Base-by-base conservation (phyloP, 2,797 vertebrate species). In the Sebastolobus alascanus region DNA sequence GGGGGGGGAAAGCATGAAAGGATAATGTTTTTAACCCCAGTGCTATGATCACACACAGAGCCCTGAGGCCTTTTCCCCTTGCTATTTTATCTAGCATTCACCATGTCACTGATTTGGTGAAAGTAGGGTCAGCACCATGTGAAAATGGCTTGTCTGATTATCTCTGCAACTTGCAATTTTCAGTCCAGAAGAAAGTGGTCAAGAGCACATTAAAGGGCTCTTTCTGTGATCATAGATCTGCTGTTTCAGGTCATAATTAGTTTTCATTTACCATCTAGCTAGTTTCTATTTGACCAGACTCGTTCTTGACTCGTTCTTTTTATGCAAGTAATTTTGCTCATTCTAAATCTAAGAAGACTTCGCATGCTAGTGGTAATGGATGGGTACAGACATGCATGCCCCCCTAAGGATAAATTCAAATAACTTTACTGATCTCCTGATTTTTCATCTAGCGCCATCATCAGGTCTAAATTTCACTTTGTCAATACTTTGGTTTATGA, bases 131-230 rank as follows among this genome's bases (percentile, higher is more conserved):
- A 64, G 31, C 31, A 37, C 59, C 66, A 29, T 59, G 22, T 65
- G 33, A 37, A 71, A 71, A 75, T 29, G 35, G 25, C 37, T 66
- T 75, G 20, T 70, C n/a, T 59, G 55, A 64, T 69, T 75, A 54
- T 80, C 54, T 78, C 46, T 54, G n/a, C n/a, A 25, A 20, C 37
- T 68, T 77, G 46, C 35, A 38, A 46, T 73, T 81, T 46, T 64
- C 27, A 70, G 4, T 20, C 2, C 18, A 72, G 29, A 54, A 4
- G 16, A 59, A 75, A 76, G 22, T 63, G 35, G 13, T 37, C 27
- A 70, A 29, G 31, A 60, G 10, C 11, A 4, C n/a, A 43, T 61
- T 73, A 13, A 29, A 55, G 16, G 55, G 16, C 31, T 74, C 10
- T 70, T 20, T 58, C 68, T 20, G 14, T 66, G 14, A 64, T 63